Conservation (phyloP, 2,113 vertebrate species). For the Halcyon senegalensis region DNA sequence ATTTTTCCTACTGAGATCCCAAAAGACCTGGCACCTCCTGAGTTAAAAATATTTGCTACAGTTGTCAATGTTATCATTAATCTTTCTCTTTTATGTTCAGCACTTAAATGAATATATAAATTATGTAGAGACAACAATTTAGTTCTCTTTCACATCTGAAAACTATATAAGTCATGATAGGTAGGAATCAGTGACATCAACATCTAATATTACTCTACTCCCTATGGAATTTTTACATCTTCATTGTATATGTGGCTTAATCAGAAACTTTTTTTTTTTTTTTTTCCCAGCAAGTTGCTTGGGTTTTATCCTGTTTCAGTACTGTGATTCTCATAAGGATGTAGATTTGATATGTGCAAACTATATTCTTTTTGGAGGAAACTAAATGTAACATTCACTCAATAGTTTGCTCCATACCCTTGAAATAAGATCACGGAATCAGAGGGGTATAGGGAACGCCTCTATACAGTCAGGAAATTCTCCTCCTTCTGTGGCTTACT, state of each 20-base stretch:
- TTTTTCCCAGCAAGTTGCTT: background rate
- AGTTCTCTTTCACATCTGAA: background rate
- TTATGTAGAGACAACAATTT: background rate
- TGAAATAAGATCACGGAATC: background rate
- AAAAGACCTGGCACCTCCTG: background rate
- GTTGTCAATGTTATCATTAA: background rate
- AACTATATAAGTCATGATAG: background rate
- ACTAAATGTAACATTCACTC: background rate
- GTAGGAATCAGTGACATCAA: background rate
- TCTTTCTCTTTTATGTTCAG: background rate
- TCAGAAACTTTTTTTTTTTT: background rate
- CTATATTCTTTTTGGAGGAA: background rate
- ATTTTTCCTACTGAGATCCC: background rate
- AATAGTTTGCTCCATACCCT: background rate
- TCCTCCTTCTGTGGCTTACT: background rate
- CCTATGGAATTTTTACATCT: background rate
- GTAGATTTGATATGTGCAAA: background rate
- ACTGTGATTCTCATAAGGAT: background rate
- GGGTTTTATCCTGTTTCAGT: background rate
- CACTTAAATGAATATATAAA: background rate
- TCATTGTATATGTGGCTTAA: background rate
- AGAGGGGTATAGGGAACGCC: background rate
- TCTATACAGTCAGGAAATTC: background rate
- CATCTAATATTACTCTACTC: background rate
- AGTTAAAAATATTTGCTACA: background rate